Evolutionary conservation across 92 coral and sea anemone genomes (phyloP).

Genomic region (Isaurus tuberculatus): DNA sequence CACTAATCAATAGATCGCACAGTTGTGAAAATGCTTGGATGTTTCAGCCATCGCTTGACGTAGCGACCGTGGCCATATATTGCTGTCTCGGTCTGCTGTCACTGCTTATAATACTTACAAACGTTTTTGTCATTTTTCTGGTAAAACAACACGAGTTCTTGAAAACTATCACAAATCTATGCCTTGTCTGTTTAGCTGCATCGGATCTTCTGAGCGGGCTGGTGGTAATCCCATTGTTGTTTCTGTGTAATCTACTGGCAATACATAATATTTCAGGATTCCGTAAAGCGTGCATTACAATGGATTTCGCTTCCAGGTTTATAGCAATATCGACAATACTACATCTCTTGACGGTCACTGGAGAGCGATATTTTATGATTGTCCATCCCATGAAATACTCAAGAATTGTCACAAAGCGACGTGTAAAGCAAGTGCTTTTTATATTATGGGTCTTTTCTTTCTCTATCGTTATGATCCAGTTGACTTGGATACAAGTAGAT

Average conservation of each 20-base stretch:
- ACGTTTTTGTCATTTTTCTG: slow-evolving; percentile 68
- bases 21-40: not conserved
- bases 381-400: slow-evolving; percentile 61
- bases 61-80: not conserved
- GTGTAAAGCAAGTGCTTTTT: slow-evolving; percentile 27
- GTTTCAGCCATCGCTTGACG: not conserved
- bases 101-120: slow-evolving; percentile 53
- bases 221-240: slow-evolving; percentile 70
- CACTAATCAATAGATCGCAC: not conserved
- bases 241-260: slow-evolving; percentile 55
- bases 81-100: slow-evolving; percentile 34
- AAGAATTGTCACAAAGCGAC: slow-evolving; percentile 38
- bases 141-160: slow-evolving; percentile 53
- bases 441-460: slow-evolving; percentile 69
- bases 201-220: slow-evolving; percentile 78
- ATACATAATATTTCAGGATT: not conserved
- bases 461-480: slow-evolving; percentile 60
- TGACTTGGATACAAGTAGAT: slow-evolving; percentile 53
- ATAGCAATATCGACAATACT: slow-evolving; percentile 79
- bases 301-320: slow-evolving; percentile 80
- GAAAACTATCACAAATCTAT: slow-evolving; percentile 70
- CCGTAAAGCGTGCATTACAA: slow-evolving; percentile 58
- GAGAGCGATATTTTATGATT: slow-evolving; percentile 77
- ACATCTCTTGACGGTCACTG: slow-evolving; percentile 71
- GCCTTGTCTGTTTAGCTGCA: slow-evolving; percentile 77